These are phyloP conservation scores for Oscheius onirici DNA, from an alignment of 2,888 invertebrate genomes.

Conservation along the genomic window DNA sequence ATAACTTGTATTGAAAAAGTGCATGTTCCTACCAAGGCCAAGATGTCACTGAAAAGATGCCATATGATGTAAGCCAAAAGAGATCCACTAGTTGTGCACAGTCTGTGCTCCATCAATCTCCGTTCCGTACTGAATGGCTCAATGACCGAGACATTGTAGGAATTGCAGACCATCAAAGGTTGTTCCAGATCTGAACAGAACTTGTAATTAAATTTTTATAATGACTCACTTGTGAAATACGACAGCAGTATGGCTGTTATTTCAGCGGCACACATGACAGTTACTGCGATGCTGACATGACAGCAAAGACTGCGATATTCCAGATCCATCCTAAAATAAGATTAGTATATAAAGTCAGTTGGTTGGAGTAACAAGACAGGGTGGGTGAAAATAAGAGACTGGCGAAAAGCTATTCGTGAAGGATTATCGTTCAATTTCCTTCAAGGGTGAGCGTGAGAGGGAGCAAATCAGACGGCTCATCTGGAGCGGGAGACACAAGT, in stretches of 20 bases:
- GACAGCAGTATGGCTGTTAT: constrained; percentile 44
- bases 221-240: constrained; percentile 46
- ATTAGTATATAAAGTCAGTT: not conserved
- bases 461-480: constrained; percentile 14
- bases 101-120: constrained; percentile 43
- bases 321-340: constrained; percentile 33
- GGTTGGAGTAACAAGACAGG: not conserved
- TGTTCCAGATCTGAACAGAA: constrained; percentile 46
- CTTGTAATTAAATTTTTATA: not conserved
- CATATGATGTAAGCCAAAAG: constrained; percentile 54
- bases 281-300: constrained; percentile 52
- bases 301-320: constrained; percentile 53
- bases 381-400: not conserved
- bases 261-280: constrained; percentile 45
- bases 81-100: constrained; percentile 51
- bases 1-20: not conserved
- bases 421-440: constrained; percentile 31
- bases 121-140: constrained; percentile 46
- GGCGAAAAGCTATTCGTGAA: constrained; percentile 30
- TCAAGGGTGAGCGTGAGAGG: constrained; percentile 17
- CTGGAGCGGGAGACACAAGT: not conserved
- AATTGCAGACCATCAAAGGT: constrained; percentile 52
- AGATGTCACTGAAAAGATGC: constrained; percentile 48
- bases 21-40: constrained; percentile 38
- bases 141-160: constrained; percentile 46